Base-by-base conservation (phyloP, 2,113 vertebrate species). In the Neogobius melanostomus region DNA sequence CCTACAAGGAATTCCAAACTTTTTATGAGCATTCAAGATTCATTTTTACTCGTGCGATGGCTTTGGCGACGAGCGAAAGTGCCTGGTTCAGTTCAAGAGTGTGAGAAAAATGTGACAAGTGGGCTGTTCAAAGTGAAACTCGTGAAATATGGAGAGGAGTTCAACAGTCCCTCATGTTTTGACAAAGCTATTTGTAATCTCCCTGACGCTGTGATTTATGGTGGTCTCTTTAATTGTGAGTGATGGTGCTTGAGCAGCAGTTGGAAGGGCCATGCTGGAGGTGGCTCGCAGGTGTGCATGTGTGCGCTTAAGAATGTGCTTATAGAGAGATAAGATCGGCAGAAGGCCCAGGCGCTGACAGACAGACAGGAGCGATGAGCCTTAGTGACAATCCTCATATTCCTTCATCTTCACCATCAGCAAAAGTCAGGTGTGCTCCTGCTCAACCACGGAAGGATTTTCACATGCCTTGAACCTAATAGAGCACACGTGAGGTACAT, bases 261-360 rank as follows among this genome's bases (percentile, higher is more conserved):
- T 52, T 60, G 17, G 46, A 47, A 70, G 71, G 54, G 50, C 69
- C 63, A 72, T 73, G 57, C 50, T 72, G 60, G 68, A 77, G 71
- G 81, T 90, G 83, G 87, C 90, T 78, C 72, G 82, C 57, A 62
- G 81, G 80, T 78, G 73, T 75, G 74, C 61, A 72, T 84, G 77
- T 68, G 75, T 68, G 28, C n/a, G 57, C 57, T 60, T 60, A 91
- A 90, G 92, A 92, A 93, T 92, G 91, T 88, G 85, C 87, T 91
- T 89, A 89, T 85, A 84, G 87, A 81, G 75, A 78, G 91, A 93
- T 90, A 91, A 88, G 75, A 92, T 91, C 89, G 63, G 79, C 68
- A 82, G 87, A 87, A 54, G 82, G 76, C 72, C 80, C n/a, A 6
- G 65, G 80, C 57, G 88, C 78, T 90, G 91, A 93, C 85, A 91